phyloP scores from a whole-genome alignment of 2,113 vertebrate genomes.

The Zosterops japonicus region DNA sequence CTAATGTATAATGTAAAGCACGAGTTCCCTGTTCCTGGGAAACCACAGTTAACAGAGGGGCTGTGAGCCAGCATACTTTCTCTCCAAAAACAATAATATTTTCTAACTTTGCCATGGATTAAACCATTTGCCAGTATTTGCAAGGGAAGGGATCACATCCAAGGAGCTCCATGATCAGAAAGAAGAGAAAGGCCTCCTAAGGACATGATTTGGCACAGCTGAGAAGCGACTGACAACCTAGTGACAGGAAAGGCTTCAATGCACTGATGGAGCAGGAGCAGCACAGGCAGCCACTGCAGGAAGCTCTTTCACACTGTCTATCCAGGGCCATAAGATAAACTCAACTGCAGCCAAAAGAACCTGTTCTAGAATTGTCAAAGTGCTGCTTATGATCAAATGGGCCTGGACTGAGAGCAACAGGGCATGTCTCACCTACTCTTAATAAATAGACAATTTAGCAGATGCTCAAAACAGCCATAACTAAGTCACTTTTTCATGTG shows the following conservation, averaged over 20 bases:
- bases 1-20: background rate
- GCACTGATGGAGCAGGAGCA: background rate
- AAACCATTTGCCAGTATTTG: background rate
- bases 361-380: background rate
- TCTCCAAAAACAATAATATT: background rate
- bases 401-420: background rate
- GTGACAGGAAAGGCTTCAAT: background rate
- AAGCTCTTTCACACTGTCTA: background rate
- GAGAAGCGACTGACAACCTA: background rate
- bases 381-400: background rate
- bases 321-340: background rate
- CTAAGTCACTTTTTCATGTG: background rate
- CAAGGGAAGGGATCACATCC: background rate
- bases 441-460: background rate
- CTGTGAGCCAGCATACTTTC: background rate
- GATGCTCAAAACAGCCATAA: background rate
- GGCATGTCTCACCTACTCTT: background rate
- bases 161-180: background rate
- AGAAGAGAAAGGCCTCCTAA: background rate
- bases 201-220: background rate
- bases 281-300: background rate
- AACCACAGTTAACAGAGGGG: background rate
- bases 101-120: background rate
- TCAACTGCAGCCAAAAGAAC: background rate
- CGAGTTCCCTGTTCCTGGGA: background rate